Evolutionary conservation across 2,797 vertebrate genomes (phyloP).

Genomic region (Bovichtus variegatus): DNA sequence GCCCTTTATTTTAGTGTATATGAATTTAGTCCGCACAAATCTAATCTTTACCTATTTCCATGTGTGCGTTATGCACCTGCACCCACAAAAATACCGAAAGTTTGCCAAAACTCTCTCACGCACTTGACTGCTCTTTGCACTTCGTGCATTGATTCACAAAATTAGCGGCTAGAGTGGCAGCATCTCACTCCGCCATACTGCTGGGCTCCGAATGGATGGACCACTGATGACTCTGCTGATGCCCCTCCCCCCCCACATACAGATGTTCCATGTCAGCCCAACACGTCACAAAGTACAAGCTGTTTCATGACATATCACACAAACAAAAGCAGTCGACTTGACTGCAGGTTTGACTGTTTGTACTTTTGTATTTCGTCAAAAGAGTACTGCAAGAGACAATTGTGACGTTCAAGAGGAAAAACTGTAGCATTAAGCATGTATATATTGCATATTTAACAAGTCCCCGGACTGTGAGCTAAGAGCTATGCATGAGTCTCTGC

Average conservation of each 20-base stretch:
- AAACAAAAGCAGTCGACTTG: not conserved
- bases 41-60: not conserved
- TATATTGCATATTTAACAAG: conserved; percentile 33
- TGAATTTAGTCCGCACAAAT: conserved; percentile 7
- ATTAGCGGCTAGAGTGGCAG: conserved; percentile 24
- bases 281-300: conserved; percentile 8
- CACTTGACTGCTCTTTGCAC: conserved; percentile 44
- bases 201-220: conserved; percentile 34
- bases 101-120: not conserved
- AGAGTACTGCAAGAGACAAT: not conserved
- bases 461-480: conserved; percentile 27
- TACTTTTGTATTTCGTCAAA: not conserved
- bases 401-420: not conserved
- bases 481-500: conserved; percentile 15
- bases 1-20: conserved; percentile 32
- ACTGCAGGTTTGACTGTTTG: not conserved
- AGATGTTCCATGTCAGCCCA: conserved; percentile 19
- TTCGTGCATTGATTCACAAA: conserved; percentile 31
- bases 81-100: conserved; percentile 7
- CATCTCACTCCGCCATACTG: conserved; percentile 32
- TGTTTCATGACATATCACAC: conserved; percentile 21
- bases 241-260: too few species aligned
- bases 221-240: conserved; percentile 52
- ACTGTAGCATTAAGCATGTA: not conserved
- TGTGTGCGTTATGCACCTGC: not conserved